A percentile compares a stretch with the other conserved stretches of the same genome.
Conservation (phyloP, 2,113 vertebrate genomes). For the Phylloscopus whistleri region DNA sequence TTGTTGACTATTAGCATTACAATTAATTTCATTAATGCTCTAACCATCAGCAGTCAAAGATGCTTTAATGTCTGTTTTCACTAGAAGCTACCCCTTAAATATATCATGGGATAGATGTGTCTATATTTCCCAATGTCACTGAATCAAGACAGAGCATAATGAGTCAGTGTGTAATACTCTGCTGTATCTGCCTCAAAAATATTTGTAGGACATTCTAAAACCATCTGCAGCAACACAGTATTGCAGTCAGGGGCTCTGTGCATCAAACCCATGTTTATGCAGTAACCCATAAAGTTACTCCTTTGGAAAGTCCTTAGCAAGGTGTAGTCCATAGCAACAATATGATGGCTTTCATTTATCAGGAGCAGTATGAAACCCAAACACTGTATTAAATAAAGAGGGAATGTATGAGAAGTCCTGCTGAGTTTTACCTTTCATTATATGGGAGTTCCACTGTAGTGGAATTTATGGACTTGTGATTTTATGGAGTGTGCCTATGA, state of each 20-base stretch:
- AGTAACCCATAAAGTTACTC: background rate
- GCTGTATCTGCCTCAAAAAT: constrained; percentile 20
- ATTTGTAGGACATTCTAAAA: constrained; percentile 46
- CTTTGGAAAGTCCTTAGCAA: constrained; percentile 33
- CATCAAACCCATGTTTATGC: constrained; percentile 42
- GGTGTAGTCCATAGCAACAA: background rate
- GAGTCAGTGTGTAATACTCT: background rate
- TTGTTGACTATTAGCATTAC: background rate
- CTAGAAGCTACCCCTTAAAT: background rate
- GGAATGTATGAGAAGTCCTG: background rate
- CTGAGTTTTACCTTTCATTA: constrained; percentile 46
- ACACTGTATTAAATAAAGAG: constrained; percentile 23
- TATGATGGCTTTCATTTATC: constrained; percentile 7
- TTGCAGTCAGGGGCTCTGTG: background rate
- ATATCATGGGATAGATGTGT: background rate
- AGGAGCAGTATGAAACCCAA: constrained; percentile 22
- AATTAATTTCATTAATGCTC: background rate
- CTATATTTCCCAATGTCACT: background rate
- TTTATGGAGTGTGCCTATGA: constrained; percentile 37
- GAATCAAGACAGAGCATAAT: constrained; percentile 4
- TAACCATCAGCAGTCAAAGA: background rate
- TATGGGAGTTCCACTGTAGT: constrained; percentile 1
- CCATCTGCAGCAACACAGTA: background rate
- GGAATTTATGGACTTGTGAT: constrained; percentile 49
- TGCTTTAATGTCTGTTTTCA: background rate